These are phyloP conservation scores for Drymonia ruficornis DNA, from an alignment of 2,888 invertebrate genomes.

Conservation along the genomic window DNA sequence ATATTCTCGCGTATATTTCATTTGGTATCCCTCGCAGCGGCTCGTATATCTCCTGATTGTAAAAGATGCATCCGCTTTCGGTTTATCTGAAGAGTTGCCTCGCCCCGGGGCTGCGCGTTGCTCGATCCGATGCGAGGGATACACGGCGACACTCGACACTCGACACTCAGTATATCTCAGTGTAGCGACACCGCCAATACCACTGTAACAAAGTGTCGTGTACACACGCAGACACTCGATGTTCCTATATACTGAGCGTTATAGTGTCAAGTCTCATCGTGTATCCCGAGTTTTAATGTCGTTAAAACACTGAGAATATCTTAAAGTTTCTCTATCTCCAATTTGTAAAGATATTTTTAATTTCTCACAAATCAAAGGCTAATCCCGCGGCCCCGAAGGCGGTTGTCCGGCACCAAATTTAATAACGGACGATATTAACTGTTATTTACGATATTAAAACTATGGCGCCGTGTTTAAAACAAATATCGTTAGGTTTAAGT, in stretches of 20 bases:
- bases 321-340: conserved; percentile 28
- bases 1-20: conserved; percentile 75
- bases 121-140: too few species aligned
- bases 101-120: conserved; percentile 40
- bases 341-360: conserved; percentile 36
- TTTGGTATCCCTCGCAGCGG: conserved; percentile 59
- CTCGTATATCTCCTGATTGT: conserved; percentile 76
- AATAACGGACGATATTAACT: conserved; percentile 55
- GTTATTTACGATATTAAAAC: conserved; percentile 54
- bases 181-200: too few species aligned
- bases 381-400: conserved; percentile 30
- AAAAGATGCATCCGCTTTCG: conserved; percentile 72
- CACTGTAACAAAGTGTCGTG: too few species aligned
- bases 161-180: too few species aligned
- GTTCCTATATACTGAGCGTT: too few species aligned
- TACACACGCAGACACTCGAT: too few species aligned
- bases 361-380: conserved; percentile 41
- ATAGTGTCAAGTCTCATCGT: too few species aligned
- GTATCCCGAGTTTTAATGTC: too few species aligned
- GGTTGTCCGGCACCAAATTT: conserved; percentile 43
- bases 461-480: conserved; percentile 53
- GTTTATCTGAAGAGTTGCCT: conserved; percentile 47
- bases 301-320: conserved; percentile 42
- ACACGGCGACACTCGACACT: too few species aligned
- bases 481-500: conserved; percentile 44